A percentile compares a stretch with the other conserved stretches of the same genome.
phyloP scores from a whole-genome alignment of 2,113 vertebrate genomes.

The Zootoca vivipara region DNA sequence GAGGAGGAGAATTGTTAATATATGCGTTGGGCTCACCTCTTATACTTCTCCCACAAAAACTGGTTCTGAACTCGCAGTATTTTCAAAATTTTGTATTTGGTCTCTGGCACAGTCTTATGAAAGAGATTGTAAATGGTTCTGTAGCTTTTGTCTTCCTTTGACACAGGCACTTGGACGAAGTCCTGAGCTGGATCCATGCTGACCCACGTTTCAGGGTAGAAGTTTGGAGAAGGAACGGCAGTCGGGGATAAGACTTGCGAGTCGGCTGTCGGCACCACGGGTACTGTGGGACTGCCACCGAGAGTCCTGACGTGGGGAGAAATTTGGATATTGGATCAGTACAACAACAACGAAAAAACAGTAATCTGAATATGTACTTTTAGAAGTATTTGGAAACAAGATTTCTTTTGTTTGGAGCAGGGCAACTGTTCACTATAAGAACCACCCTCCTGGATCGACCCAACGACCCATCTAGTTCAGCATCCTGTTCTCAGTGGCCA shows the following conservation, averaged over 20 bases:
- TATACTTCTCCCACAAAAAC: conserved; percentile 99
- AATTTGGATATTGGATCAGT: not conserved
- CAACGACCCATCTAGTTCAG: no score
- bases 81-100: conserved; percentile 94
- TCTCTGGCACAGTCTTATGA: conserved; percentile 98
- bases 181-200: conserved; percentile 93
- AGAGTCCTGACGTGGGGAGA: conserved; percentile 79
- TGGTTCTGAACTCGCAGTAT: conserved; percentile 97
- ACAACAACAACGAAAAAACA: no score
- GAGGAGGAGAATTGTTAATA: no score
- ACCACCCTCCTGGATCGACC: no score
- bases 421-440: not conserved
- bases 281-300: conserved; percentile 76
- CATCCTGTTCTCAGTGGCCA: no score
- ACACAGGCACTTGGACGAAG: conserved; percentile 96
- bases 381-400: not conserved
- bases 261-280: conserved; percentile 67
- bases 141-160: conserved; percentile 95
- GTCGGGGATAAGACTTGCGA: conserved; percentile 80
- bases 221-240: conserved; percentile 80
- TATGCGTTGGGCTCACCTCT: conserved; percentile 82
- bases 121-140: conserved; percentile 98
- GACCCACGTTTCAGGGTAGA: conserved; percentile 97
- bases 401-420: not conserved
- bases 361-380: not conserved